phyloP scores from a whole-genome alignment of 2,888 invertebrate species.

The Metopia argyrocephala region DNA sequence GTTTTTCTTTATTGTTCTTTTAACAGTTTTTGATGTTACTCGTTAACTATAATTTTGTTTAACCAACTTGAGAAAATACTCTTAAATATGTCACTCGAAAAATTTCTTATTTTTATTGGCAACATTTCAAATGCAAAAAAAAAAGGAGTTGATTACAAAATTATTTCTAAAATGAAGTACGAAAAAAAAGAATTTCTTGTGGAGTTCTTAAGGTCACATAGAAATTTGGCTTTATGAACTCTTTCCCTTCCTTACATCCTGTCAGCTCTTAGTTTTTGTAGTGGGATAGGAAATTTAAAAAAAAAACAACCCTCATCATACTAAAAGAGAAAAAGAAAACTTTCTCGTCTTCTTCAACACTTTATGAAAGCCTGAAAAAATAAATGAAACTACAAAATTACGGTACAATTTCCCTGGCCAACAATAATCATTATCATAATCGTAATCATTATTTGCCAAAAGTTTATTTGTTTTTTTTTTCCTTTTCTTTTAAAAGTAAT shows the following conservation, averaged over 20 bases:
- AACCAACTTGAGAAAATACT: neutral
- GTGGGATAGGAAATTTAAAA: neutral
- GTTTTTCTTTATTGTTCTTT: conserved; percentile 38
- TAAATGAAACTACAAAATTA: neutral
- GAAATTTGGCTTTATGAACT: conserved; percentile 13
- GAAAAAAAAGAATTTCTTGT: conserved; percentile 4
- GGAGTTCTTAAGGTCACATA: conserved; percentile 9
- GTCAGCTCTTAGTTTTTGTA: neutral
- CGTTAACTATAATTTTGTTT: conserved; percentile 1
- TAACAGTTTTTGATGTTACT: conserved; percentile 20
- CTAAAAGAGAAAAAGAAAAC: too few relatives aligned
- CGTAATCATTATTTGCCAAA: conserved; percentile 45
- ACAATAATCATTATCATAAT: conserved; percentile 34
- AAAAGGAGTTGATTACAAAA: conserved; percentile 30
- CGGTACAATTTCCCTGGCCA: conserved; percentile 14
- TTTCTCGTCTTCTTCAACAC: conserved; percentile 3
- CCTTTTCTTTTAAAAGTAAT: neutral
- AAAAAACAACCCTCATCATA: conserved; percentile 34
- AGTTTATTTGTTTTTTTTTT: neutral
- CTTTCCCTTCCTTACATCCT: neutral
- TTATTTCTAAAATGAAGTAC: neutral
- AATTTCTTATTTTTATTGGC: neutral
- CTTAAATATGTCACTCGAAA: neutral
- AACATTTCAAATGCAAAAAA: conserved; percentile 14
- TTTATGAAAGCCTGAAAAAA: neutral